Evolutionary conservation across 2,888 invertebrate species (phyloP).

Genomic region (Silvanus unidentatus): DNA sequence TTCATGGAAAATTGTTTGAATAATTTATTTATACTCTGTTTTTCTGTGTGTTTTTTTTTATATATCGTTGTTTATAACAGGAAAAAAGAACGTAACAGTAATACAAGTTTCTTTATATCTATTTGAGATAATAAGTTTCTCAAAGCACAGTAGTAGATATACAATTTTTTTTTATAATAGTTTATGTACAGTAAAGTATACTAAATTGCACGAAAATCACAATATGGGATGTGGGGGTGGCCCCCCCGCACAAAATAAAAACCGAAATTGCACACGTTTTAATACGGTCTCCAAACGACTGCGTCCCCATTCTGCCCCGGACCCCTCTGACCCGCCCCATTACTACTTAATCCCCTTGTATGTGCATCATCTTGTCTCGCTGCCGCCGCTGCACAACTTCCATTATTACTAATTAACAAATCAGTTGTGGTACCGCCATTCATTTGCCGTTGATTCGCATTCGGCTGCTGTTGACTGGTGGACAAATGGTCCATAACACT

Average conservation of each 20-base stretch:
- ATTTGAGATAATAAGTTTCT: no score
- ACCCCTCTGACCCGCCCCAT: slow-evolving; percentile 51
- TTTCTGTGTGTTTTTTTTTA: not conserved
- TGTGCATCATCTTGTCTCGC: slow-evolving; percentile 52
- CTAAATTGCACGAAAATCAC: no score
- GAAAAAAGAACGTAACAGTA: slow-evolving; percentile 15
- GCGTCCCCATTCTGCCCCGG: slow-evolving; percentile 61
- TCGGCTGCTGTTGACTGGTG: slow-evolving; percentile 44
- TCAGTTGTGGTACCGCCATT: slow-evolving; percentile 41
- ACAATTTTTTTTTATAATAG: no score
- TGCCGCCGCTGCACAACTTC: slow-evolving; percentile 56
- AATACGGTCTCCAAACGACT: slow-evolving; percentile 72
- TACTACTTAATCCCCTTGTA: slow-evolving; percentile 41
- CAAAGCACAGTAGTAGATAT: no score
- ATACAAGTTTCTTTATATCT: slow-evolving; percentile 13
- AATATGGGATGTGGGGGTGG: no score
- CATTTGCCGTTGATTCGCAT: slow-evolving; percentile 46
- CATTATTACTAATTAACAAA: slow-evolving; percentile 52
- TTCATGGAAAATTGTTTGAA: slow-evolving; percentile 13
- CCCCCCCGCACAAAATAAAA: no score
- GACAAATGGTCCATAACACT: slow-evolving; percentile 72
- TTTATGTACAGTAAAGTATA: no score
- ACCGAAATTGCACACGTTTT: no score
- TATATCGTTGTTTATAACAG: slow-evolving; percentile 12
- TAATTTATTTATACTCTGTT: slow-evolving; percentile 18